phyloP scores from a whole-genome alignment of 2,888 invertebrate species.

The Pardosa pseudoannulata region DNA sequence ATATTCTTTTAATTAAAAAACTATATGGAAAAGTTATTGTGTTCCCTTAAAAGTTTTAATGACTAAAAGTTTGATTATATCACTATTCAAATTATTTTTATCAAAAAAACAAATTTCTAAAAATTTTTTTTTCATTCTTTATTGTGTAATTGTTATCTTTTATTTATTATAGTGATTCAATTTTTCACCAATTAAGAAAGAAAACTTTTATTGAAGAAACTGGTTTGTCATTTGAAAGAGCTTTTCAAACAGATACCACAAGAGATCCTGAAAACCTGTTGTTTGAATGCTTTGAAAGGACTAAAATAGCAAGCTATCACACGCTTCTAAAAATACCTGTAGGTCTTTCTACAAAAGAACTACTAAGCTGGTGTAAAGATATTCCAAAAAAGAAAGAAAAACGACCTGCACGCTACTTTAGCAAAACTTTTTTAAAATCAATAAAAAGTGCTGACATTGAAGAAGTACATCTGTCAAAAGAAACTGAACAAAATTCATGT shows the following conservation, averaged over 20 bases:
- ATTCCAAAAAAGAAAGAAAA: neutral
- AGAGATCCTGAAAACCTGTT: conserved; percentile 76
- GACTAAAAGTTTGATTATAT: too few relatives aligned
- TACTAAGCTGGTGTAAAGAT: neutral
- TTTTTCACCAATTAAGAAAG: conserved; percentile 52
- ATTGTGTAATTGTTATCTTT: neutral
- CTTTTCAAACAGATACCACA: conserved; percentile 76
- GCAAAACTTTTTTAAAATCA: conserved; percentile 19
- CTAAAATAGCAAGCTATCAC: conserved; percentile 76
- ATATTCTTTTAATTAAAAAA: too few relatives aligned
- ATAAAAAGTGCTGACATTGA: neutral
- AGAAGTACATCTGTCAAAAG: neutral
- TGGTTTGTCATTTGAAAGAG: conserved; percentile 74
- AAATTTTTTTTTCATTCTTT: too few relatives aligned
- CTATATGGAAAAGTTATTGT: too few relatives aligned
- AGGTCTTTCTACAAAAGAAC: conserved; percentile 30
- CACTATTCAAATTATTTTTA: too few relatives aligned
- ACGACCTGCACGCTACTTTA: conserved; percentile 34
- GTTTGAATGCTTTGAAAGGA: conserved; percentile 77
- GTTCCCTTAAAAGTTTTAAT: too few relatives aligned
- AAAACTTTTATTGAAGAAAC: conserved; percentile 71
- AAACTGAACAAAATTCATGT: neutral
- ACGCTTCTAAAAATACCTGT: conserved; percentile 37
- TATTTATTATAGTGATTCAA: conserved; percentile 55
- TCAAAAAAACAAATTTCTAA: too few relatives aligned